A percentile compares a stretch with the other conserved stretches of the same genome.
Conservation (phyloP, 2,888 invertebrate genomes). For the Pristionchus japonicus region DNA sequence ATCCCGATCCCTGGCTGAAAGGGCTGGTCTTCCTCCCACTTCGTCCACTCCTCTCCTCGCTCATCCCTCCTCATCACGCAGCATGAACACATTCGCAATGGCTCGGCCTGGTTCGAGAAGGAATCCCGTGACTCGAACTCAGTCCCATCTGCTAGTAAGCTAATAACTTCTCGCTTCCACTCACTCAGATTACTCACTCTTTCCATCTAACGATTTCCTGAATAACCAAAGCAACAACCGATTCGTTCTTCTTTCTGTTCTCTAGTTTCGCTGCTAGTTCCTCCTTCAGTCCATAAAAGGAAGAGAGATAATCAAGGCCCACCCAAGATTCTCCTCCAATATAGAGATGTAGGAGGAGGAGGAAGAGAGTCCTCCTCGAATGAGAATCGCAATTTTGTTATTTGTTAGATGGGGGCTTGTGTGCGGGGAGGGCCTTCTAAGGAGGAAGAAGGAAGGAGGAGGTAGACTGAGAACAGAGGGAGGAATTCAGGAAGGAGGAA, state of each 20-base stretch:
- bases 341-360: neutral
- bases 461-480: neutral
- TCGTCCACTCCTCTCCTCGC: slow-evolving; percentile 40
- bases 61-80: slow-evolving; percentile 27
- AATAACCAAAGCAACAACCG: neutral
- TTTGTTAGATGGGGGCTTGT: neutral
- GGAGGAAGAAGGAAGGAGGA: neutral
- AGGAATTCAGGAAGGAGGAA: slow-evolving; percentile 3
- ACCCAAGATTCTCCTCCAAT: neutral
- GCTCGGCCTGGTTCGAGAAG: neutral
- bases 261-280: neutral
- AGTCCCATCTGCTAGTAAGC: slow-evolving; percentile 27
- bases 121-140: neutral
- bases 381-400: slow-evolving; percentile 37
- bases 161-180: neutral
- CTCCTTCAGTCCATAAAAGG: neutral
- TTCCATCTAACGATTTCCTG: slow-evolving; percentile 30
- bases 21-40: neutral
- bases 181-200: neutral
- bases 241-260: slow-evolving; percentile 1
- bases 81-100: slow-evolving; percentile 47
- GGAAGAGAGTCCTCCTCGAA: slow-evolving; percentile 9
- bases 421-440: neutral
- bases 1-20: slow-evolving; percentile 18
- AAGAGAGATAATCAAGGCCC: slow-evolving; percentile 1